Evolutionary conservation across 37 sponge, comb jelly and placozoan species (phyloP), one percentile per base, ranked within the genome.

Genomic region (Ephydatia muelleri): DNA sequence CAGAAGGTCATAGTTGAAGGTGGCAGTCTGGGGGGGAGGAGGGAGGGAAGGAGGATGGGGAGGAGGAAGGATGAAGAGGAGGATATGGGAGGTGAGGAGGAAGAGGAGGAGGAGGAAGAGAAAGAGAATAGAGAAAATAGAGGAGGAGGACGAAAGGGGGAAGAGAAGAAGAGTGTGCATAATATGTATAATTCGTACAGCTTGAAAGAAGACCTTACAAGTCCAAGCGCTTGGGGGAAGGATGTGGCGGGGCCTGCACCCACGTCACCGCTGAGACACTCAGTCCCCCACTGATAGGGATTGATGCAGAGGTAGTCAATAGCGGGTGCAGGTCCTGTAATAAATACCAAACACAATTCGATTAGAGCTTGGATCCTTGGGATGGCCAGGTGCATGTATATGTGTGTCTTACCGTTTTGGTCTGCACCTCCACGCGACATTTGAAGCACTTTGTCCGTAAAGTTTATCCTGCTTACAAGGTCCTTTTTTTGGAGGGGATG

Each of bases 231-330:
- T 48, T 75, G 65, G 21, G 89, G 89, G 68, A 89, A 89, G 67
- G 89, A 89, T 1, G 89, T 89, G 3, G 89, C 89, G 0, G 79
- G 73, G 19, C 89, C 89, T 6, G 89, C 89, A 72, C 21, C 49
- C 19, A 89, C 89, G 72, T 84, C 85, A 12, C 89, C 89, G 73
- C 85, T 79, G 0, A 89, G 68, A 72, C 89, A 89, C 75, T 89
- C 89, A 13, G 89, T 89, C 25, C 92, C 89, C 88, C 88, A 92
- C 70, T 92, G 90, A 85, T 92, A 92, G 5, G 89, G 90, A 16
- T 92, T 88, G 65, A 92, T 92, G 43, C 85, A 85, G 12, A 92
- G 88, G 12, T 81, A 48, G 27, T 49, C 22, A 13, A 92, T 92
- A 35, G 89, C 92, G 37, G 92, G 92, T 27, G 92, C 92, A 38